These are phyloP conservation scores for Sminthurides aquaticus DNA, from an alignment of 2,888 invertebrate species.

Conservation along the genomic window DNA sequence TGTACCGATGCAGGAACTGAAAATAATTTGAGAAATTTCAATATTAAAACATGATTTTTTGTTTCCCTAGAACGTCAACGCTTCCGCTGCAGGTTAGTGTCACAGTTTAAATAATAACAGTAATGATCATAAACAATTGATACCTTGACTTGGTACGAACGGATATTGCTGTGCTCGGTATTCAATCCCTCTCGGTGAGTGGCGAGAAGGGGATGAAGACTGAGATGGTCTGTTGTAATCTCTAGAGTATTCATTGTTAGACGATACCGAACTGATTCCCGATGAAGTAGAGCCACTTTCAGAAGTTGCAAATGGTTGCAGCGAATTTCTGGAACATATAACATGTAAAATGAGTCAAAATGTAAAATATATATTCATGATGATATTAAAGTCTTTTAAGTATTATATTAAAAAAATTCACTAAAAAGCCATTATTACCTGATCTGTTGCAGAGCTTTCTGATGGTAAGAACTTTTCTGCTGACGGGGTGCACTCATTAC, in stretches of 20 bases:
- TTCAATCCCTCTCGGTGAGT: conserved; percentile 40
- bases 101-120: no score
- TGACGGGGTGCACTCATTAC: conserved; percentile 27
- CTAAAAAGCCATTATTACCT: no score
- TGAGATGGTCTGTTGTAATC: conserved; percentile 20
- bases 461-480: conserved; percentile 37
- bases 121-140: background rate
- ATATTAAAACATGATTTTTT: background rate
- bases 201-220: conserved; percentile 22
- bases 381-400: background rate
- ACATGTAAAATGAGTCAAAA: background rate
- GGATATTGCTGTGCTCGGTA: conserved; percentile 47
- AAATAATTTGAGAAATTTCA: background rate
- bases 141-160: conserved; percentile 47
- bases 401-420: no score
- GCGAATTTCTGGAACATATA: conserved; percentile 28
- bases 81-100: no score
- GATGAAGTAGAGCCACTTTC: conserved; percentile 28
- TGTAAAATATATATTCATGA: background rate
- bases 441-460: conserved; percentile 40
- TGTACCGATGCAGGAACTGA: conserved; percentile 58
- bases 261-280: conserved; percentile 28
- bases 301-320: conserved; percentile 39
- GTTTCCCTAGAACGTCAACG: no score
- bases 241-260: conserved; percentile 23